Evolutionary conservation across 2,113 vertebrate genomes (phyloP).

Genomic region (Phaethornis superciliosus): DNA sequence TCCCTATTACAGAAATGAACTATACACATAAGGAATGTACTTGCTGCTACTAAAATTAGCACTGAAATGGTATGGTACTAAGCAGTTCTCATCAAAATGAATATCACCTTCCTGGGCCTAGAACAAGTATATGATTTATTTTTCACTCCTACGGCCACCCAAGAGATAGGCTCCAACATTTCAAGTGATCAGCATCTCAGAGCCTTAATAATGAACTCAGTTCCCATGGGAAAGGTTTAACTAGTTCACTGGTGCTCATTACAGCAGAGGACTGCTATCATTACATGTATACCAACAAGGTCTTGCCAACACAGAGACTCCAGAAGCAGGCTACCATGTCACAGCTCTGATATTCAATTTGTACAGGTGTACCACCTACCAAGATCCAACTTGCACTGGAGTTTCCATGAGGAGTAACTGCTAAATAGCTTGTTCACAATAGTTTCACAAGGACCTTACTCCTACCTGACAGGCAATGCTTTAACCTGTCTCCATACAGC

Average conservation of each 20-base stretch:
- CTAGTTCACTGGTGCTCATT: neutral
- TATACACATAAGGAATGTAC: neutral
- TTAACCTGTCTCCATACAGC: neutral
- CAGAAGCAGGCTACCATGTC: neutral
- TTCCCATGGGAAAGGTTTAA: neutral
- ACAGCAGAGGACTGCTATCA: neutral
- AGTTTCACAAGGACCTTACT: neutral
- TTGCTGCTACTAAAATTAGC: neutral
- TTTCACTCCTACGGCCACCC: neutral
- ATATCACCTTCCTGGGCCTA: neutral
- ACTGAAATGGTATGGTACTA: neutral
- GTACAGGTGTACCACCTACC: neutral
- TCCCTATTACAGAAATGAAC: neutral
- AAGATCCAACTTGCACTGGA: neutral
- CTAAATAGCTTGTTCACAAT: neutral
- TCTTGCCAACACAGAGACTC: neutral
- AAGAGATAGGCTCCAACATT: neutral
- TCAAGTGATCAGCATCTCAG: neutral
- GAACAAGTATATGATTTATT: neutral
- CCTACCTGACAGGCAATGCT: neutral
- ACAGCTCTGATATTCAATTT: neutral
- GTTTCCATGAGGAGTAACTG: neutral
- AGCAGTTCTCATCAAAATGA: neutral
- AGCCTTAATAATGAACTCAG: neutral
- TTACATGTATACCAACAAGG: neutral